Conservation (phyloP, 2,113 vertebrate species). For the Ammodramus savannarum region DNA sequence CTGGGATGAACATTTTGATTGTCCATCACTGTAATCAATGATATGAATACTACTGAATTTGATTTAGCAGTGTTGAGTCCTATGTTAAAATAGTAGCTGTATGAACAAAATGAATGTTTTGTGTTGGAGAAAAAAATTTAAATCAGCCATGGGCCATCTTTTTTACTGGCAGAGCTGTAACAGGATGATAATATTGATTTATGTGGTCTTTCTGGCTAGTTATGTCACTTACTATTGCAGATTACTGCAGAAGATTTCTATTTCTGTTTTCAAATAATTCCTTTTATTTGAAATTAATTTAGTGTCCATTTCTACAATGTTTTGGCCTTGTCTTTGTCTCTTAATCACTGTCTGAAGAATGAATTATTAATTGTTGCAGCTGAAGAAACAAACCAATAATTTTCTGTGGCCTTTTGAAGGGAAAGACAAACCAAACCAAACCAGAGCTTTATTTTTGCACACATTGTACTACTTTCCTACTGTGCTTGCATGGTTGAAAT, state of each 20-base stretch:
- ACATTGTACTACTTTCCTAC: not conserved
- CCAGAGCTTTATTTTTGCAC: not conserved
- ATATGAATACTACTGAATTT: not conserved
- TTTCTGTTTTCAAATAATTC: not conserved
- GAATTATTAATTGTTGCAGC: not conserved
- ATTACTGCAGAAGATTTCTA: not conserved
- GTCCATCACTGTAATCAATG: not conserved
- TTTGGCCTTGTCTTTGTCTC: not conserved
- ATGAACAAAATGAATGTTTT: not conserved
- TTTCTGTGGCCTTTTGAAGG: not conserved
- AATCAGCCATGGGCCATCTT: not conserved
- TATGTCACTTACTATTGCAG: not conserved
- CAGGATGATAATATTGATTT: not conserved
- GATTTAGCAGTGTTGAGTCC: not conserved
- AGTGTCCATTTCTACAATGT: not conserved
- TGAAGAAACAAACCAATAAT: not conserved
- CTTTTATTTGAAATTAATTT: not conserved
- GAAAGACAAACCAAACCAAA: not conserved
- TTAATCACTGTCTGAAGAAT: not conserved
- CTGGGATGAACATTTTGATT: not conserved
- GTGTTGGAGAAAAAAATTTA: not conserved
- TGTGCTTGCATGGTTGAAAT: not conserved
- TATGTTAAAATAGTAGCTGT: not conserved
- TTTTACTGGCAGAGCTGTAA: not conserved
- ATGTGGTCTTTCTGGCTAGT: not conserved